Evolutionary conservation across 1,140 invertebrate genomes (phyloP).

Genomic region (Muscidifurax raptorellus): DNA sequence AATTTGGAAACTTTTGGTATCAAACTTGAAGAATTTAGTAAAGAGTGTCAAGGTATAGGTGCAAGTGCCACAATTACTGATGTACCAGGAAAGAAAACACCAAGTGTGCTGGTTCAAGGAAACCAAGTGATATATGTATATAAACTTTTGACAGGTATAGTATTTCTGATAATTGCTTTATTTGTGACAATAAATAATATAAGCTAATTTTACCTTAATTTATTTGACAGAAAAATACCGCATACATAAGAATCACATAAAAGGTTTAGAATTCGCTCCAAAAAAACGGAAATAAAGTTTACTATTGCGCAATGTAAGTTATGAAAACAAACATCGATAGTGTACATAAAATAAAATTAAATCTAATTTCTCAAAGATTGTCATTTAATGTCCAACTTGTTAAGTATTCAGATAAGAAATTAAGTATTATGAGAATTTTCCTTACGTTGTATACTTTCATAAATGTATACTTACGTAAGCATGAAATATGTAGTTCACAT

Average conservation of each 20-base stretch:
- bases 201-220: conserved; percentile 41
- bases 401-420: background rate
- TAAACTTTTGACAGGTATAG: conserved; percentile 82
- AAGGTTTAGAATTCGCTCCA: conserved; percentile 80
- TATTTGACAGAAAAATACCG: conserved; percentile 78
- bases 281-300: conserved; percentile 76
- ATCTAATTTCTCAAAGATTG: conserved; percentile 12
- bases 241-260: conserved; percentile 80
- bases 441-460: too few species aligned
- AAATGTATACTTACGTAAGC: too few species aligned
- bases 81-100: conserved; percentile 83
- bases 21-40: conserved; percentile 85
- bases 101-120: conserved; percentile 91
- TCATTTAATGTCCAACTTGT: too few species aligned
- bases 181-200: conserved; percentile 6
- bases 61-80: conserved; percentile 90
- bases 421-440: background rate
- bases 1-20: conserved; percentile 92
- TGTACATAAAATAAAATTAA: conserved; percentile 30
- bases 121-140: conserved; percentile 90
- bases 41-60: conserved; percentile 89
- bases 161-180: conserved; percentile 39
- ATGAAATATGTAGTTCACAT: too few species aligned
- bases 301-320: conserved; percentile 17
- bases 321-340: background rate